A percentile compares a stretch with the other conserved stretches of the same genome.
phyloP scores from a whole-genome alignment of 2,797 vertebrate species.

The Mastacembelus armatus region DNA sequence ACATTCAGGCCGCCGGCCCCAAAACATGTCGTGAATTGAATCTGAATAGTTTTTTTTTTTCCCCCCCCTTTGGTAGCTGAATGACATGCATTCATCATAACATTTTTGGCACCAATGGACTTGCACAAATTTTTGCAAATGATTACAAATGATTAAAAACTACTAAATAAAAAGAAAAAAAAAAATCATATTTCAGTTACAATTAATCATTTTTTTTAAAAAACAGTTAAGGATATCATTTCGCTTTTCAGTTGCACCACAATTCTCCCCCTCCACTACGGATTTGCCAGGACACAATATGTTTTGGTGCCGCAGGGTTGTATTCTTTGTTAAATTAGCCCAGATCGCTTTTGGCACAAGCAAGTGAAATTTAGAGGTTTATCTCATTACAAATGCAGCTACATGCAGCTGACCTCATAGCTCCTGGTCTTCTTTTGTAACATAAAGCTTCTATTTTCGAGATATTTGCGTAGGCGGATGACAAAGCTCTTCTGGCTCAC shows the following conservation, averaged over 20 bases:
- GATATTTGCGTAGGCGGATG: constrained; percentile 78
- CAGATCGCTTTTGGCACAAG: constrained; percentile 68
- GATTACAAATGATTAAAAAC: constrained; percentile 31
- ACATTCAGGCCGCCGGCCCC: constrained; percentile 37
- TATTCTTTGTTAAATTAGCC: constrained; percentile 76
- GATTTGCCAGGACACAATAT: constrained; percentile 73
- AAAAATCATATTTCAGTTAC: constrained; percentile 20
- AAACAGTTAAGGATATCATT: constrained; percentile 47
- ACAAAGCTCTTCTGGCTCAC: constrained; percentile 80
- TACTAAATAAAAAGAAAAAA: neutral
- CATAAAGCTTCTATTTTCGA: constrained; percentile 75
- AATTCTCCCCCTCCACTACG: constrained; percentile 56
- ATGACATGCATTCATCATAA: neutral
- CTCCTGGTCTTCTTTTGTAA: constrained; percentile 71
- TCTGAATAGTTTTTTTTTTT: constrained; percentile 16
- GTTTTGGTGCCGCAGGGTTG: constrained; percentile 72
- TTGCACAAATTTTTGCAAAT: constrained; percentile 13
- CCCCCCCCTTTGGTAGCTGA: neutral
- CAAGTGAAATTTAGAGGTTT: constrained; percentile 69
- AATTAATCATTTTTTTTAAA: constrained; percentile 19
- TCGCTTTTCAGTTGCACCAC: constrained; percentile 51
- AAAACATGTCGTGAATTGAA: constrained; percentile 32
- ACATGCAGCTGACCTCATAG: constrained; percentile 76
- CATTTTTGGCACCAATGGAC: constrained; percentile 24
- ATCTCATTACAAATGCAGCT: constrained; percentile 74